phyloP scores from a whole-genome alignment of 2,113 vertebrate genomes.

The Panthera uncia region DNA sequence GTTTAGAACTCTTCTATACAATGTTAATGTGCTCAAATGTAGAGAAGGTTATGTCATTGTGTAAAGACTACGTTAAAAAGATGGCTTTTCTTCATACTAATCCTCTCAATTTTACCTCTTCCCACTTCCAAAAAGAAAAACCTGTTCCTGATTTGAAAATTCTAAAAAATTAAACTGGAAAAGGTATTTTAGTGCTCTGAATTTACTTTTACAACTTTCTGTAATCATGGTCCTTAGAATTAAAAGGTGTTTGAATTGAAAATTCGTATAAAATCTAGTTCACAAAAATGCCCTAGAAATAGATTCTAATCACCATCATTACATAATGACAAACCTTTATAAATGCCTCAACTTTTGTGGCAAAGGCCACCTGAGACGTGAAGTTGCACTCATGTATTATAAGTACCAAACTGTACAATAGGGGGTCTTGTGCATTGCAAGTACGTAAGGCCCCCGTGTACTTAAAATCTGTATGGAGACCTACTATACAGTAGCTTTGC shows the following conservation, averaged over 20 bases:
- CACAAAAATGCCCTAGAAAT: constrained; percentile 75
- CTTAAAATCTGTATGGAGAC: constrained; percentile 74
- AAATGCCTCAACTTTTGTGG: constrained; percentile 62
- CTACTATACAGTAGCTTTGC: constrained; percentile 83
- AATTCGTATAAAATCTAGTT: constrained; percentile 75
- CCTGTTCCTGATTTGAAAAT: constrained; percentile 45
- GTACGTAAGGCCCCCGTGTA: constrained; percentile 77
- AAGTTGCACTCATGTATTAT: constrained; percentile 71
- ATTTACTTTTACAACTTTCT: constrained; percentile 78
- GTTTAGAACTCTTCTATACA: constrained; percentile 74
- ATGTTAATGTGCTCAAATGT: constrained; percentile 67
- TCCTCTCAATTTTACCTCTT: constrained; percentile 16
- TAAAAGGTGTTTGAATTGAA: constrained; percentile 82
- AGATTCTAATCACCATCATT: constrained; percentile 65
- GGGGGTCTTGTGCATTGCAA: constrained; percentile 78
- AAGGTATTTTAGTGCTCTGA: constrained; percentile 78
- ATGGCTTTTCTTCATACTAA: constrained; percentile 73
- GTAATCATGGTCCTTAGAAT: constrained; percentile 76
- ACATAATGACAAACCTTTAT: constrained; percentile 58
- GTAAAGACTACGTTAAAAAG: constrained; percentile 76
- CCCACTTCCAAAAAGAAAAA: neutral
- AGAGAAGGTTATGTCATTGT: constrained; percentile 70
- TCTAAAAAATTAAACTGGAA: constrained; percentile 69
- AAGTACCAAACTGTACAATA: constrained; percentile 54
- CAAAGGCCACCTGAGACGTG: neutral